Percentiles rank a stretch among this genome's conserved stretches.
Conservation (phyloP, 2,797 vertebrate species). For the Xiphorhynchus erythropygius region DNA sequence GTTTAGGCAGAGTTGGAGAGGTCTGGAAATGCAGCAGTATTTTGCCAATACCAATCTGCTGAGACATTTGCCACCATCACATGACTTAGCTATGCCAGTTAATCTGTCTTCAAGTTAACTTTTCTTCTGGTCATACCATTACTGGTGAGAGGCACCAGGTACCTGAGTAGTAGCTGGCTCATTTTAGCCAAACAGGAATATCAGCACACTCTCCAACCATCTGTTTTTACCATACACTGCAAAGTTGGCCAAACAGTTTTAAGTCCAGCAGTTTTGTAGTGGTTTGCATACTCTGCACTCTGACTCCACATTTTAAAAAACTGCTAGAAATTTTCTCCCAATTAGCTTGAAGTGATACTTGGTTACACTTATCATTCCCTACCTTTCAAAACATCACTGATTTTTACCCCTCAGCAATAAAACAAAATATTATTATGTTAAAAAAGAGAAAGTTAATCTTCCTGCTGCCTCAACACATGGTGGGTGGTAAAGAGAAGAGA, state of each 20-base stretch:
- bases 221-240: slow-evolving; percentile 43
- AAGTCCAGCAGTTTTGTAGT: neutral
- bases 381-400: neutral
- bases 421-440: neutral
- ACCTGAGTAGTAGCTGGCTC: neutral
- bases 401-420: neutral
- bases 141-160: neutral
- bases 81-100: neutral
- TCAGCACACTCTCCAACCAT: neutral
- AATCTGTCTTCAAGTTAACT: neutral
- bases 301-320: neutral
- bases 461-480: neutral
- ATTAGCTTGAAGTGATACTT: neutral
- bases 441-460: neutral
- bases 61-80: neutral
- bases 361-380: neutral
- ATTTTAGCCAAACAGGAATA: neutral
- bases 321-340: neutral
- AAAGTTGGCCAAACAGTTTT: neutral
- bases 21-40: neutral
- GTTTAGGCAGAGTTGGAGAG: neutral
- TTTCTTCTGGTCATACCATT: neutral
- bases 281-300: neutral
- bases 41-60: neutral
- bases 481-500: neutral